A percentile compares a stretch with the other conserved stretches of the same genome.
Evolutionary conservation across 2,113 vertebrate species (phyloP).

Genomic region (Orcinus orca): DNA sequence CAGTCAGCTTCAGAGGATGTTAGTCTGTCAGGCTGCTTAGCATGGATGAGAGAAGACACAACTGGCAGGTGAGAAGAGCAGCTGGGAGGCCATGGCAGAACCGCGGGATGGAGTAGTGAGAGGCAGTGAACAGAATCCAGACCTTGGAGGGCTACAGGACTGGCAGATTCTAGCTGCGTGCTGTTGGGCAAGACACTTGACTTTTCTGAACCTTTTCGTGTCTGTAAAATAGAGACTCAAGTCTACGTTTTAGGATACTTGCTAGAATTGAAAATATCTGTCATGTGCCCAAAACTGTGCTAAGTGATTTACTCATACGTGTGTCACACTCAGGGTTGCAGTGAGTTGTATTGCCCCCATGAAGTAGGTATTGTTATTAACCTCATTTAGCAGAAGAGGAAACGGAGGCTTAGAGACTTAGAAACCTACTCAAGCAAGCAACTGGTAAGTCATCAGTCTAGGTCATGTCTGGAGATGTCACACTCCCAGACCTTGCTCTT

Average conservation of each 20-base stretch:
- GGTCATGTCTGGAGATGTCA: neutral
- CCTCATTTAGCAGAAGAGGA: neutral
- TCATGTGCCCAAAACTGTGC: neutral
- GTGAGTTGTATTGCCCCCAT: accelerated
- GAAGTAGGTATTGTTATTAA: neutral
- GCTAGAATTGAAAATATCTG: neutral
- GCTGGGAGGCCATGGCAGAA: neutral
- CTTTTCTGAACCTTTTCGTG: neutral
- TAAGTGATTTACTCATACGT: neutral
- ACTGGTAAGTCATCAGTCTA: neutral
- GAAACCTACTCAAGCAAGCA: neutral
- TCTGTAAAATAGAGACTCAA: neutral
- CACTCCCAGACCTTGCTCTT: neutral
- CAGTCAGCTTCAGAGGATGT: neutral
- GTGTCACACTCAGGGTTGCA: accelerated
- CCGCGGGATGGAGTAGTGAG: accelerated
- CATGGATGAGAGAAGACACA: neutral
- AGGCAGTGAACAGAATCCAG: neutral
- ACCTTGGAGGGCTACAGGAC: neutral
- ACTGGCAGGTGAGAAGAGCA: neutral
- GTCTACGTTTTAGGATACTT: neutral
- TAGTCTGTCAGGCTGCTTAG: neutral
- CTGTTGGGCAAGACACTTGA: neutral
- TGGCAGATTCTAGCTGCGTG: too few species aligned
- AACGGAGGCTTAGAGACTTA: neutral